Evolutionary conservation across 2,888 invertebrate genomes (phyloP).

Genomic region (Archips crataeganus): DNA sequence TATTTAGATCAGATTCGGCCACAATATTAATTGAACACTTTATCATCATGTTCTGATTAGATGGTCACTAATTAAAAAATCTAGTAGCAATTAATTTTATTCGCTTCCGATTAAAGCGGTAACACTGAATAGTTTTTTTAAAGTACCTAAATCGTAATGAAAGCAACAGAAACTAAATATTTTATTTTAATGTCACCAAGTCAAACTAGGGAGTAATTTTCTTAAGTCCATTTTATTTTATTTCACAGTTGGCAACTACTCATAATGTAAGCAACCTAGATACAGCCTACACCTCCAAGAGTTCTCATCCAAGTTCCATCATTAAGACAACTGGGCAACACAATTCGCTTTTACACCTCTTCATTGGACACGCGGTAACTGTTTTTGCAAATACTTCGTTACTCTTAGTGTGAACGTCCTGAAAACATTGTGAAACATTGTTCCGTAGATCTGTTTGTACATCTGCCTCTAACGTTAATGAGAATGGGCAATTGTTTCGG

Average conservation of each 20-base stretch:
- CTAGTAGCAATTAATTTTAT: constrained; percentile 19
- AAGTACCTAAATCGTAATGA: too few species aligned
- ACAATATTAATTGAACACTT: neutral
- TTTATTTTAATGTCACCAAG: neutral
- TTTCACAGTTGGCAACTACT: neutral
- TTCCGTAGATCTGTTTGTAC: constrained; percentile 54
- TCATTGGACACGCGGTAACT: neutral
- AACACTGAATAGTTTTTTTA: neutral
- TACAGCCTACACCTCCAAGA: neutral
- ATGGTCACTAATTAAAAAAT: neutral
- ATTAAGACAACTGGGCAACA: constrained; percentile 1
- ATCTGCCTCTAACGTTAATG: constrained; percentile 63
- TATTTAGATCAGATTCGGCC: neutral
- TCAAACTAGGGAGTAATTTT: neutral
- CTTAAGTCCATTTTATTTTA: neutral
- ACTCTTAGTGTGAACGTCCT: constrained; percentile 33
- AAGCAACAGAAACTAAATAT: neutral
- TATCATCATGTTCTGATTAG: constrained; percentile 7
- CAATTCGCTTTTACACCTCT: neutral
- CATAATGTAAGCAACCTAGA: neutral
- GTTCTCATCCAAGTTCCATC: neutral
- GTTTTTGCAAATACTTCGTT: constrained; percentile 13
- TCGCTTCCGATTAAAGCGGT: neutral
- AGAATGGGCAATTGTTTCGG: constrained; percentile 55
- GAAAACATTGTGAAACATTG: constrained; percentile 50